phyloP scores from a whole-genome alignment of 2,797 vertebrate species.

The Eupleurogrammus muticus region DNA sequence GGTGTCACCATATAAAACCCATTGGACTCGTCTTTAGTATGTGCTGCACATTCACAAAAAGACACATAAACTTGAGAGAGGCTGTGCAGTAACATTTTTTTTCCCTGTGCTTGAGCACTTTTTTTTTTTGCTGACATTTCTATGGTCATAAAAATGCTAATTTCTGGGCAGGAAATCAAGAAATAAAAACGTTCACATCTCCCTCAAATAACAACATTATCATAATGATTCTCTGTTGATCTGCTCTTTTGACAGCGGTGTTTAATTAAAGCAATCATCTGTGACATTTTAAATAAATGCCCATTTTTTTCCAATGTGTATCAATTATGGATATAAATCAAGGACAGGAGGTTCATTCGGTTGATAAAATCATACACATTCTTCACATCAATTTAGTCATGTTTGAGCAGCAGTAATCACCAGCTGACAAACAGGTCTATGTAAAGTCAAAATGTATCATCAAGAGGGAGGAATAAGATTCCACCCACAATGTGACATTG shows the following conservation, averaged over 20 bases:
- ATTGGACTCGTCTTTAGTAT: conserved; percentile 45
- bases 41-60: conserved; percentile 35
- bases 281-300: conserved; percentile 8
- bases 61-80: conserved; percentile 36
- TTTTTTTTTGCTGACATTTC: not conserved
- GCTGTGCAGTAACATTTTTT: conserved; percentile 4
- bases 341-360: not conserved
- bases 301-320: not conserved
- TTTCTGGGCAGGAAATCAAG: not conserved
- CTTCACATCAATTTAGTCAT: not conserved
- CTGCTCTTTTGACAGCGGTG: conserved; percentile 3
- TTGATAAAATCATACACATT: conserved; percentile 18
- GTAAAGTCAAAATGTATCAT: conserved; percentile 5
- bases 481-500: not conserved
- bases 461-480: not conserved
- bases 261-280: conserved; percentile 23
- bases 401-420: conserved; percentile 1
- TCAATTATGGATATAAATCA: not conserved
- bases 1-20: conserved; percentile 44
- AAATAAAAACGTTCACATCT: not conserved
- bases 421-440: not conserved
- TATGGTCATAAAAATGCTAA: conserved; percentile 12
- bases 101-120: not conserved
- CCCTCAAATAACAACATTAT: conserved; percentile 1
- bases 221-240: not conserved